These are phyloP conservation scores for Lepas anatifera DNA, from an alignment of 2,888 invertebrate genomes.

Conservation along the genomic window DNA sequence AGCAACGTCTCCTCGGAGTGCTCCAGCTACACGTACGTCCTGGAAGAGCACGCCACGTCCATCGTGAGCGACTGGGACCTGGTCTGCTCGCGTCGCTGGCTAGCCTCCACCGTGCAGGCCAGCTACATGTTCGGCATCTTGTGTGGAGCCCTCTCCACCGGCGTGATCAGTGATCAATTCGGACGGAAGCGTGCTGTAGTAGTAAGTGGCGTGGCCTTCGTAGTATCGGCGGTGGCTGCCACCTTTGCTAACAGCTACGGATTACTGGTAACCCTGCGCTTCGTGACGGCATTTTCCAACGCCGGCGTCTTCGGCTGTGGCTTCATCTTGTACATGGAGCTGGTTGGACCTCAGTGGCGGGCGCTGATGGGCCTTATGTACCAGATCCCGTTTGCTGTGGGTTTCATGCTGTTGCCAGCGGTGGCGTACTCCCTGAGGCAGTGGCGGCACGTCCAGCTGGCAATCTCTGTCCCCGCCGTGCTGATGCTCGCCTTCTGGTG, in stretches of 20 bases:
- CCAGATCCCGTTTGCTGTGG: conserved; percentile 56
- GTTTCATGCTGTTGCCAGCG: conserved; percentile 49
- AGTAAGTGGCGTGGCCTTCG: conserved; percentile 23
- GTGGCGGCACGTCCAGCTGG: conserved; percentile 54
- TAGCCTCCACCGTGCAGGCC: conserved; percentile 22
- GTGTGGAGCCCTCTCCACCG: conserved; percentile 23
- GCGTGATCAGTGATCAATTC: conserved; percentile 24
- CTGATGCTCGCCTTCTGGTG: conserved; percentile 43
- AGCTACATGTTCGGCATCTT: conserved; percentile 24
- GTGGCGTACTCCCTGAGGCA: conserved; percentile 52
- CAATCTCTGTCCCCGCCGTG: conserved; percentile 49
- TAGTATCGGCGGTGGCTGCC: conserved; percentile 22
- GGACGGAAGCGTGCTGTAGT: conserved; percentile 24
- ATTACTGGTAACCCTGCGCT: conserved; percentile 25
- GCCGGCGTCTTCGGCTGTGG: conserved; percentile 21
- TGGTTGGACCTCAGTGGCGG: conserved; percentile 46
- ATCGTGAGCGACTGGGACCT: conserved; percentile 24
- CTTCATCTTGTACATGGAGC: conserved; percentile 38
- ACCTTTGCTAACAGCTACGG: conserved; percentile 23
- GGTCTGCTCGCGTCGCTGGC: conserved; percentile 21
- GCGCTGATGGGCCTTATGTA: conserved; percentile 49
- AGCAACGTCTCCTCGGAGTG: conserved; percentile 10
- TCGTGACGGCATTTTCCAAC: conserved; percentile 20
- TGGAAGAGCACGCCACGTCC: conserved; percentile 15
- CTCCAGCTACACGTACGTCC: conserved; percentile 15